Evolutionary conservation across 2,888 invertebrate species (phyloP).

Genomic region (Metacarcinus magister): DNA sequence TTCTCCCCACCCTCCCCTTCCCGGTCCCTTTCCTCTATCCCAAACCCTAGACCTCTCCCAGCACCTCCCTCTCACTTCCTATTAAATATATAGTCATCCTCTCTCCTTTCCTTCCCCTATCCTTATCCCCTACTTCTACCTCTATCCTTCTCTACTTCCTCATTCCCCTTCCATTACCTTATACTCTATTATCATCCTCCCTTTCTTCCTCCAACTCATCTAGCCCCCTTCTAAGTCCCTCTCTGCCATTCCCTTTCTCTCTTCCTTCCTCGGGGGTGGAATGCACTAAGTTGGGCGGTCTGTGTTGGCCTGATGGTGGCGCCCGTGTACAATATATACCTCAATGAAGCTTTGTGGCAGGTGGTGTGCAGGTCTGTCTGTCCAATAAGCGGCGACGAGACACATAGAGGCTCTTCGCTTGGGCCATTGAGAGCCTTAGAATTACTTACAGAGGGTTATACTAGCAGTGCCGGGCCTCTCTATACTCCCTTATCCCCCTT

Average conservation of each 20-base stretch:
- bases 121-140: no score
- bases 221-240: no score
- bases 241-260: no score
- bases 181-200: no score
- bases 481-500: background rate
- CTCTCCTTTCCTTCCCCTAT: no score
- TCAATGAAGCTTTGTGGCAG: background rate
- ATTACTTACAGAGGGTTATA: background rate
- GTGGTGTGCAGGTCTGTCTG: background rate
- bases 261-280: background rate
- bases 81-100: no score
- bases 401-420: background rate
- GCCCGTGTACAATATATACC: constrained; percentile 8
- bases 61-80: no score
- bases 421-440: background rate
- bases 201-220: no score
- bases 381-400: background rate
- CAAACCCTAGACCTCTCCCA: no score
- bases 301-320: background rate
- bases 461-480: background rate
- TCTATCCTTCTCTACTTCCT: no score
- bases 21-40: background rate
- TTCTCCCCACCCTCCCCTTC: no score
- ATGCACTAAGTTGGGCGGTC: background rate
- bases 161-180: no score